Evolutionary conservation across 37 sponge, comb jelly and placozoan genomes (phyloP), one percentile per base, ranked within the genome.

Genomic region (Aplysina aerophoba): DNA sequence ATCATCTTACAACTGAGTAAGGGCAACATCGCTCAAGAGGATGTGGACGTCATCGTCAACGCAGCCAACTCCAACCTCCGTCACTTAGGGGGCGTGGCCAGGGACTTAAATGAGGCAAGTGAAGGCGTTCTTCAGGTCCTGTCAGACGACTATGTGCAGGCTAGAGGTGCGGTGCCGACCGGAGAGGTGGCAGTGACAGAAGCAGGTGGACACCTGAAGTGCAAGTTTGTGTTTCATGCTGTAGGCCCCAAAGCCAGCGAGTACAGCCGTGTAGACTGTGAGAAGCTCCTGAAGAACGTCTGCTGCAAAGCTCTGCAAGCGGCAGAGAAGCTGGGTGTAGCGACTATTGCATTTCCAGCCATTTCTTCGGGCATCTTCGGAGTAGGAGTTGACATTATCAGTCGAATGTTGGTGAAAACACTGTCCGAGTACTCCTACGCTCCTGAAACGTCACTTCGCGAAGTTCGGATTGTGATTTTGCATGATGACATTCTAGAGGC

Each of bases 71-170:
- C 25, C 14, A 20, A 37, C 16, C 83, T 93, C 0, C 22, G 58
- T 25, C 94, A 90, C 55, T 73, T 50, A 21, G 91, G 85, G 35
- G 94, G 94, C 16, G 91, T 93, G 1, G 94, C 94, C 16, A 59
- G 34, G n/a, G 94, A 90, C 31, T 74, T 93, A 11, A 50, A 82
- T 82, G 30, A 36, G n/a, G 91, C 90, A 13, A 87, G 93, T 61
- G 24, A 58, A 27, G 75, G 79, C 35, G 79, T 33, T 55, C 59
- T 93, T 39, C 88, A 89, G 74, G 60, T 15, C 20, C 25, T 60
- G 5, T 89, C 82, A 15, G 44, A 80, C 14, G 21, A 55, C 0
- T 57, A 80, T 5, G 66, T 81, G 5, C 33, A 24, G 37, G 8
- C 6, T 44, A 36, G 40, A 35, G 55, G 78, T 15, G 22, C 17